Evolutionary conservation across 2,797 vertebrate species (phyloP), one percentile per base, ranked within the genome.

Genomic region (Lagocephalus sceleratus): DNA sequence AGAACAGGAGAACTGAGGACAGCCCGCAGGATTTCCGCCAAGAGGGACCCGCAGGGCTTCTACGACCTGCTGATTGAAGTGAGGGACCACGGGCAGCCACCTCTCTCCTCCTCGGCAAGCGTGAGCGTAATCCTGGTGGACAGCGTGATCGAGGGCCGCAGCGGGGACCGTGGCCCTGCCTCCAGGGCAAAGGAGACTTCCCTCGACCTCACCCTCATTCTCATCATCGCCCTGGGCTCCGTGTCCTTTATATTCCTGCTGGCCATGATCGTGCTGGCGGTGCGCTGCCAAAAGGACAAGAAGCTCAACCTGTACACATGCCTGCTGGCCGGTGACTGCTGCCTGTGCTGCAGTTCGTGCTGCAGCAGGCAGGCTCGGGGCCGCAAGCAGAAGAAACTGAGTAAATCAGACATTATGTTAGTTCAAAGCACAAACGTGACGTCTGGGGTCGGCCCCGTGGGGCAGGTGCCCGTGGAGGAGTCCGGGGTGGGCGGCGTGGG

Each of bases 381-480:
- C 58, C 77, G 94, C 78, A 76, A 95, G 70, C 94, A 97, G 87
- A 98, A 98, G 84, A 98, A 98, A 75, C 93, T 99, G 76, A 99
- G 94, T 61, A 99, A 99, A 75, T 97, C 96, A n/a, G 96, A 98
- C 89, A 99, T 99, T 76, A 98, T 98, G 95, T 82, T 99, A 57
- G 96, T 99, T 29, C 96, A 97, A 86, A 99, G 95, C 88, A 90
- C 94, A 71, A 94, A 92, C 51, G 93, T 92, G 25, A 90, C 92
- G 53, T 81, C 87, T 29, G 88, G 87, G 54, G 85, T 85, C 22
- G 87, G 85, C 21, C 88, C 91, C 57, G 51, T 91, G 55, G 88
- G 92, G 45, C 90, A 94, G 85, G 93, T 92, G 61, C 93, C 94
- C 2, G 93, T 92, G 63, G 94, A 96, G 79, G 94, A 95, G 72